Evolutionary conservation across 2,113 vertebrate species (phyloP).

Genomic region (Dicrurus megarhynchus): DNA sequence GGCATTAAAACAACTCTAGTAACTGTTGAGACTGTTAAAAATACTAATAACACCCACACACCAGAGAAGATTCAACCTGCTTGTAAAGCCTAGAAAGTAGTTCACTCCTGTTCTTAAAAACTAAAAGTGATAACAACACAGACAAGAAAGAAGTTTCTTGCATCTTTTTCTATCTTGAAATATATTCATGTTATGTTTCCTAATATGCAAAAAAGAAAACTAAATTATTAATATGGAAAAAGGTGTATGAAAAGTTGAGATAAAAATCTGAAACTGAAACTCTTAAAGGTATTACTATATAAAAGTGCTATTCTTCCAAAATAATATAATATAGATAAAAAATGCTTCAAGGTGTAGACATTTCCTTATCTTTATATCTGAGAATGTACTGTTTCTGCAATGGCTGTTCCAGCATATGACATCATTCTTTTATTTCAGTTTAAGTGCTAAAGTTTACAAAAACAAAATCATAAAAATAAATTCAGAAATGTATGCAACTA

Average conservation of each 20-base stretch:
- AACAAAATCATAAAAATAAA: background rate
- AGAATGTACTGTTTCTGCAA: background rate
- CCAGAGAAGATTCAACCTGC: background rate
- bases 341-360: background rate
- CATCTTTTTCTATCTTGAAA: background rate
- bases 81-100: background rate
- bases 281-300: background rate
- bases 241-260: background rate
- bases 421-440: background rate
- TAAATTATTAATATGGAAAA: background rate
- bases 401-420: background rate
- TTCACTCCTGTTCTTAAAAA: background rate
- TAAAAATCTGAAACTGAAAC: background rate
- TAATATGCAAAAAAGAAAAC: background rate
- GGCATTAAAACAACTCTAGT: conserved; percentile 6
- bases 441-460: background rate
- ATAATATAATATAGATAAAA: background rate
- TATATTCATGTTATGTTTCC: background rate
- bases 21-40: conserved; percentile 21
- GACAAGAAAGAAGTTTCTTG: background rate
- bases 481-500: background rate
- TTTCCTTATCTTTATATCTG: background rate
- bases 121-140: background rate
- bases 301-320: background rate
- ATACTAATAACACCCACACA: background rate